Base-by-base conservation (phyloP, 2,888 invertebrate species). In the Lymantria dispar region DNA sequence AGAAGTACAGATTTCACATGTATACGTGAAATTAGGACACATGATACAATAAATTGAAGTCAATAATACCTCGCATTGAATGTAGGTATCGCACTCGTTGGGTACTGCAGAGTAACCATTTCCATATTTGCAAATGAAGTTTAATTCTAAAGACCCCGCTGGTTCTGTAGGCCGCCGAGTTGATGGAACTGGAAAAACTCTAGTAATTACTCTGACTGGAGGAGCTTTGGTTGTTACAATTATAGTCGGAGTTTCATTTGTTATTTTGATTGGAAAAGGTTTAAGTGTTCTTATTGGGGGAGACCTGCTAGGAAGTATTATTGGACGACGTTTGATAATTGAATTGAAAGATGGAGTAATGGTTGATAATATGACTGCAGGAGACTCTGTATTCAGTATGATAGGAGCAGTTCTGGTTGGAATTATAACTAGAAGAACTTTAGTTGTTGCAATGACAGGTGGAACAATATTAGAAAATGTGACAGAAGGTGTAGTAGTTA, bases 1-100 rank as follows among this genome's bases (percentile, higher is more conserved):
- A 47, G 7, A 9, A 47, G 11, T n/a, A 29, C 10, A 41, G 31
- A 43, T 40, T 36, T 39, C 14, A 10, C 7, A n/a, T 31, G 2
- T 7, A 12, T 12, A 38, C 2, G n/a, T n/a, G n/a, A 3, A 2
- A 38, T 13, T 12, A 13, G 5, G 38, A 38, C 8, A 38, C 2
- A 12, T n/a, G n/a, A n/a, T n/a, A n/a, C n/a, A 38, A 38, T 11
- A 3, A n/a, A n/a, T 31, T 43, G 5, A 0, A 43, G 9, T 7
- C 11, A 51, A 10, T 38, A 48, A 42, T 73, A 85, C 92, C 62
- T 81, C 78, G 75, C 95, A 95, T 74, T 94, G 93, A 52, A 94
- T 85, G 71, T 94, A 95, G 33, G 92, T 92, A 70, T 96, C 95
- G 71, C 96, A 96, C 64, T 94, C 93, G 22, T 90, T 91, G 0